Evolutionary conservation across 2,888 invertebrate genomes (phyloP).

Genomic region (Bugulina stolonifera): DNA sequence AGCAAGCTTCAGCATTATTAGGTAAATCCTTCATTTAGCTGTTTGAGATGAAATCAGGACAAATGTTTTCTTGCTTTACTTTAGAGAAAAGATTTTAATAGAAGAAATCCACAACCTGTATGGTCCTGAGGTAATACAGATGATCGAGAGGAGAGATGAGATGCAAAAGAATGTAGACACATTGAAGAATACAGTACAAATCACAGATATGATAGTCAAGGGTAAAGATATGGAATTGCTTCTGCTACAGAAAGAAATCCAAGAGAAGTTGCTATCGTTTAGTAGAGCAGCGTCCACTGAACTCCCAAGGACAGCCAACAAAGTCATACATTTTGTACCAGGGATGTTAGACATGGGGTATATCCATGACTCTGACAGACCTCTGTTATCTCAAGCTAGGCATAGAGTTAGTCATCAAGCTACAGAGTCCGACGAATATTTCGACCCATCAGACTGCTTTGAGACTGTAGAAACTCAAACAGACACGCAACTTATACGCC

Average conservation of each 20-base stretch:
- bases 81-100: slow-evolving; percentile 43
- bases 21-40: too few relatives aligned
- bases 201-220: slow-evolving; percentile 47
- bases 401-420: slow-evolving; percentile 26
- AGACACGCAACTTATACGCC: neutral
- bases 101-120: slow-evolving; percentile 41
- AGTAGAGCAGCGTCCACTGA: slow-evolving; percentile 29
- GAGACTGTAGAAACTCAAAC: slow-evolving; percentile 5
- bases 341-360: slow-evolving; percentile 48
- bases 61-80: too few relatives aligned
- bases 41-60: too few relatives aligned
- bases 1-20: too few relatives aligned
- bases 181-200: slow-evolving; percentile 42
- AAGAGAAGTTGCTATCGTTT: slow-evolving; percentile 43
- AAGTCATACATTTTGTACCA: slow-evolving; percentile 43
- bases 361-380: slow-evolving; percentile 44
- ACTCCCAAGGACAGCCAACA: slow-evolving; percentile 44
- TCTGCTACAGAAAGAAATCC: slow-evolving; percentile 46
- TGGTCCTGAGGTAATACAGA: slow-evolving; percentile 39
- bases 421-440: slow-evolving; percentile 17
- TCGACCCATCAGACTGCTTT: slow-evolving; percentile 22
- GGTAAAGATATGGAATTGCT: slow-evolving; percentile 49
- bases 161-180: slow-evolving; percentile 42
- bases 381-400: slow-evolving; percentile 34
- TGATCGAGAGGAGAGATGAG: slow-evolving; percentile 41